These are phyloP conservation scores for Caenorhabditis drosophilae DNA, from an alignment of 2,888 invertebrate species.

Conservation along the genomic window DNA sequence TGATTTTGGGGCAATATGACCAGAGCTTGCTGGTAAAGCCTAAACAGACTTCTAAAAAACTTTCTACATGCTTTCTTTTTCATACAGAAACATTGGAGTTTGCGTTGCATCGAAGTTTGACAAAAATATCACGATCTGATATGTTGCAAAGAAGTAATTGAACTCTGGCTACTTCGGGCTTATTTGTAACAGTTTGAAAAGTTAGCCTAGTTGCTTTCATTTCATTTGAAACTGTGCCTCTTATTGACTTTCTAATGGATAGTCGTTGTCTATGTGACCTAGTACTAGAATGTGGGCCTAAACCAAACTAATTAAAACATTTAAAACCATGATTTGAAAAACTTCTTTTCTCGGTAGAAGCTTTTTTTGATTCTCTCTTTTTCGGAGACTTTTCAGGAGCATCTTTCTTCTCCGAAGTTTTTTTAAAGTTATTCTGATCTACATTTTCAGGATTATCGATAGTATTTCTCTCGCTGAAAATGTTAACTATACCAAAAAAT, in stretches of 20 bases:
- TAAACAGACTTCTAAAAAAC: conserved; percentile 4
- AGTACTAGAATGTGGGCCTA: neutral
- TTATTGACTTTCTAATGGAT: conserved; percentile 18
- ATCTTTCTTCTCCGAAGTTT: neutral
- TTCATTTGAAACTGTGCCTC: conserved; percentile 9
- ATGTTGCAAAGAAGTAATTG: conserved; percentile 60
- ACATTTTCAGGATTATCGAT: neutral
- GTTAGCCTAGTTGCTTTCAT: conserved; percentile 32
- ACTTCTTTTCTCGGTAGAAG: too few species aligned
- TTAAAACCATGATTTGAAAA: conserved; percentile 6
- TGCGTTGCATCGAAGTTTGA: conserved; percentile 46
- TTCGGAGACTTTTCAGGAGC: neutral
- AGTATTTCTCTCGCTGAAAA: neutral
- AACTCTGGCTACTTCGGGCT: conserved; percentile 46
- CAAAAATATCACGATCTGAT: conserved; percentile 56
- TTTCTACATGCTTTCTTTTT: too few species aligned
- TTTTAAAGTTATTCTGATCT: neutral
- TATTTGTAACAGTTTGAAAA: conserved; percentile 18
- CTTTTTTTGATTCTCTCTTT: neutral
- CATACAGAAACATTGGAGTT: conserved; percentile 44
- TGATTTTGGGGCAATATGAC: conserved; percentile 54
- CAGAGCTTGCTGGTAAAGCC: conserved; percentile 52
- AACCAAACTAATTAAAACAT: neutral
- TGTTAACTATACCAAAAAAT: neutral
- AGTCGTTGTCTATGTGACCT: conserved; percentile 13